These are phyloP conservation scores for Syngnathoides biaculeatus DNA, from an alignment of 2,113 vertebrate genomes.

Conservation along the genomic window DNA sequence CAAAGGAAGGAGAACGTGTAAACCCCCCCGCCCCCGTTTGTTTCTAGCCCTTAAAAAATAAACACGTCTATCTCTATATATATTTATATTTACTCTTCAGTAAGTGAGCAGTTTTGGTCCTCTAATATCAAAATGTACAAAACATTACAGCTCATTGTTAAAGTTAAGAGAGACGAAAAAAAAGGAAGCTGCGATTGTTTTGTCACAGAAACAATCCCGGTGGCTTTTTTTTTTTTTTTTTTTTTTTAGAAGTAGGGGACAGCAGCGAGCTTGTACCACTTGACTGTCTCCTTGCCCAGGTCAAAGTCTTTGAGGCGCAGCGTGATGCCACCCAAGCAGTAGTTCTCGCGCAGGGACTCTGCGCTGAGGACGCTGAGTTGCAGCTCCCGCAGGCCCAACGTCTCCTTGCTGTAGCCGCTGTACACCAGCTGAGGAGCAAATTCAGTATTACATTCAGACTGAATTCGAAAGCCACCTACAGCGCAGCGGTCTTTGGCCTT, in stretches of 20 bases:
- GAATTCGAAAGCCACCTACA: no score
- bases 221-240: not conserved
- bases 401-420: conserved; percentile 90
- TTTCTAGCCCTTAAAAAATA: conserved; percentile 63
- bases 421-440: conserved; percentile 84
- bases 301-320: conserved; percentile 94
- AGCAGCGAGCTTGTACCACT: conserved; percentile 90
- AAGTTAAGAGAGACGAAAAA: conserved; percentile 45
- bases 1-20: conserved; percentile 26
- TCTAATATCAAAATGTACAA: conserved; percentile 74
- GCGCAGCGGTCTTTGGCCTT: no score
- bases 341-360: conserved; percentile 94
- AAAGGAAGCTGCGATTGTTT: conserved; percentile 41
- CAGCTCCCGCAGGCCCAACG: conserved; percentile 85
- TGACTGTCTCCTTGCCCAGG: conserved; percentile 91
- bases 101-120: conserved; percentile 73
- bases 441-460: not conserved
- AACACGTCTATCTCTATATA: conserved; percentile 46
- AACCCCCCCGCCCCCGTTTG: conserved; percentile 44
- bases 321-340: conserved; percentile 89
- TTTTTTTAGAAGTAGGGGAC: conserved; percentile 79
- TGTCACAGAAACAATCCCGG: conserved; percentile 50
- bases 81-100: conserved; percentile 67
- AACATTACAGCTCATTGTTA: conserved; percentile 62
- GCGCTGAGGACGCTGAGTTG: conserved; percentile 95